Base-by-base conservation (phyloP, 2,888 invertebrate genomes). In the Drosophila silvestris region DNA sequence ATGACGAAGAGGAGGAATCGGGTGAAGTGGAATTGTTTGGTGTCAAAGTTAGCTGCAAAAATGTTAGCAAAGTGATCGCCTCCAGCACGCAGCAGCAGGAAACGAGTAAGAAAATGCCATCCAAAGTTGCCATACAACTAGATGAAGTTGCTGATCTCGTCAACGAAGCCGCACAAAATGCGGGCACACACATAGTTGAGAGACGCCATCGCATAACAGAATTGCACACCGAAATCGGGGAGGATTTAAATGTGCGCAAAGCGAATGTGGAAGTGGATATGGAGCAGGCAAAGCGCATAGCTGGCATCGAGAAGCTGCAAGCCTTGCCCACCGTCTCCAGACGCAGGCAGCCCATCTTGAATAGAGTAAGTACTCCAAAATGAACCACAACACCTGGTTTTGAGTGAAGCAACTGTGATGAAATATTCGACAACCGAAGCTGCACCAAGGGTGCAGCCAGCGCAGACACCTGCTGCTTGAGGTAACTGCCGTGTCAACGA, bases 281-380 rank as follows among this genome's bases (percentile, higher is more conserved):
- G 79, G 51, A 77, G 32, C 71, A 65, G 16, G 80, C 88, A 1
- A 80, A 80, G 19, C 72, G 82, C 26, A 83, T 92, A 94, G 35
- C 72, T 0, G 50, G 95, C 91, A 96, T 68, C 83, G 96, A 97
- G 85, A 94, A 95, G 82, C 93, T 95, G 4, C 81, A 91, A 19
- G 83, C 82, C 4, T 30, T 92, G 5, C 92, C 91, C 2, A 79
- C 70, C 7, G 58, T 90, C 4, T 69, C 84, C 67, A 94, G 95
- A 33, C 95, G 94, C 75, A 94, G 94, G 89, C 92, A 95, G 57
- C 95, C 95, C 74, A 70, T 86, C 32, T 19, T 91, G 3, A 90
- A 89, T 33, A 89, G 85, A 78, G 93, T 93, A 85, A 91, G 86
- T 76, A 6, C 2, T 9, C 5, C 26, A 39, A 22, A 22, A 9